phyloP scores from a whole-genome alignment of 2,888 invertebrate genomes.

The Lypha dubia region DNA sequence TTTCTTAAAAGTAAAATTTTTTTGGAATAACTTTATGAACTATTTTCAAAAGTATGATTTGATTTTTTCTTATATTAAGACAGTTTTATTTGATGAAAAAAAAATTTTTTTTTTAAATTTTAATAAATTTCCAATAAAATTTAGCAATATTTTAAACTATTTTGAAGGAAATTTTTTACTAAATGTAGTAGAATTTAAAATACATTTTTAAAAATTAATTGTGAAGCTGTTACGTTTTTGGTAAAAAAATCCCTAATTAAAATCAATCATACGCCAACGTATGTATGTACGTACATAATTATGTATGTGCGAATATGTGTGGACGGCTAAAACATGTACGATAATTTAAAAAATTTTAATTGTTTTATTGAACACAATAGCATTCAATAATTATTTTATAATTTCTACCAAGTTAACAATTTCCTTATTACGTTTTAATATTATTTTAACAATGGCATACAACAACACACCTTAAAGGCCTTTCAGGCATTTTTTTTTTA shows the following conservation, averaged over 20 bases:
- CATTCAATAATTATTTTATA: conserved; percentile 41
- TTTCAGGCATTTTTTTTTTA: conserved; percentile 24
- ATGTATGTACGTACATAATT: no score
- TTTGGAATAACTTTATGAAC: neutral
- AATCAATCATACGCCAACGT: conserved; percentile 40
- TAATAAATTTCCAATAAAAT: no score
- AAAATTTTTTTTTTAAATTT: no score
- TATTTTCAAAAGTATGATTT: no score
- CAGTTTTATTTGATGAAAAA: neutral
- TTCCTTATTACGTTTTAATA: conserved; percentile 52
- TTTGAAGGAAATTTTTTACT: no score
- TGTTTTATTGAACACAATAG: conserved; percentile 4
- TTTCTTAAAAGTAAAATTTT: no score
- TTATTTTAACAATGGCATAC: conserved; percentile 34
- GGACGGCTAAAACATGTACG: neutral
- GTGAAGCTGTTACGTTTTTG: no score
- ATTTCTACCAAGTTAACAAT: conserved; percentile 32
- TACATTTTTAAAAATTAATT: no score
- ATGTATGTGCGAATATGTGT: neutral
- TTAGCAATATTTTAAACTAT: no score
- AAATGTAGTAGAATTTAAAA: no score
- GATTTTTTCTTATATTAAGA: neutral
- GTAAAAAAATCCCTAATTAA: no score
- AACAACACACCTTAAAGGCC: conserved; percentile 57
- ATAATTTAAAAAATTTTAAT: neutral